Conservation (phyloP, 2,797 vertebrate genomes). For the Etheostoma nigrum region DNA sequence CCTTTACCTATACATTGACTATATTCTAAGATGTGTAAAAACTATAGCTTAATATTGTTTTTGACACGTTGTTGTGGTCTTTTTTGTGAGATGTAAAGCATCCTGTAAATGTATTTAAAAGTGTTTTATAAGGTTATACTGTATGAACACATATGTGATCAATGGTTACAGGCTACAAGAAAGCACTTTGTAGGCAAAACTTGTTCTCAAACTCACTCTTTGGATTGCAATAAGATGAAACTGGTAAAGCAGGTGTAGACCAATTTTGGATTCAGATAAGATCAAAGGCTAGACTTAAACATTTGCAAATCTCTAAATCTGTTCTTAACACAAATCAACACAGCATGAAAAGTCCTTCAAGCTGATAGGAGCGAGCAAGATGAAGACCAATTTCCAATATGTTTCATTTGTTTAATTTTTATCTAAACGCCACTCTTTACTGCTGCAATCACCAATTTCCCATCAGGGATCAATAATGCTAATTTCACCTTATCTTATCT, state of each 20-base stretch:
- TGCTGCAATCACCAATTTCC: conserved; percentile 36
- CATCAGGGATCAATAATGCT: conserved; percentile 65
- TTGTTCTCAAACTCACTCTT: background rate
- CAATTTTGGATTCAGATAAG: conserved; percentile 30
- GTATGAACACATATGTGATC: background rate
- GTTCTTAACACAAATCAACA: conserved; percentile 21
- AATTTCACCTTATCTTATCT: conserved; percentile 62
- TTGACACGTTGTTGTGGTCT: background rate
- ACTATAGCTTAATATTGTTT: background rate
- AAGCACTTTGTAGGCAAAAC: background rate
- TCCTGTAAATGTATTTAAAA: background rate
- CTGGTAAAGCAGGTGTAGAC: conserved; percentile 2
- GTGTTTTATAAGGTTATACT: background rate
- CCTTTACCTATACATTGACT: background rate
- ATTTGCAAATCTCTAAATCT: conserved; percentile 38
- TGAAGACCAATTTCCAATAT: conserved; percentile 22
- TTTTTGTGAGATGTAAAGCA: background rate
- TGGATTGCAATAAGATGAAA: conserved; percentile 11
- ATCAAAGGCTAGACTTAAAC: conserved; percentile 33
- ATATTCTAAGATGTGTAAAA: background rate
- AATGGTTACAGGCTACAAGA: background rate
- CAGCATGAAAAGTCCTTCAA: conserved; percentile 19
- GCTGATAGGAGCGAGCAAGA: conserved; percentile 1
- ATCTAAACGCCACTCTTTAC: conserved; percentile 46
- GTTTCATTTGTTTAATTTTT: conserved; percentile 55